Percentiles rank a stretch among this genome's conserved stretches.
These are phyloP conservation scores for Thripadectes ignobilis DNA, from an alignment of 2,797 vertebrate genomes.

Conservation along the genomic window DNA sequence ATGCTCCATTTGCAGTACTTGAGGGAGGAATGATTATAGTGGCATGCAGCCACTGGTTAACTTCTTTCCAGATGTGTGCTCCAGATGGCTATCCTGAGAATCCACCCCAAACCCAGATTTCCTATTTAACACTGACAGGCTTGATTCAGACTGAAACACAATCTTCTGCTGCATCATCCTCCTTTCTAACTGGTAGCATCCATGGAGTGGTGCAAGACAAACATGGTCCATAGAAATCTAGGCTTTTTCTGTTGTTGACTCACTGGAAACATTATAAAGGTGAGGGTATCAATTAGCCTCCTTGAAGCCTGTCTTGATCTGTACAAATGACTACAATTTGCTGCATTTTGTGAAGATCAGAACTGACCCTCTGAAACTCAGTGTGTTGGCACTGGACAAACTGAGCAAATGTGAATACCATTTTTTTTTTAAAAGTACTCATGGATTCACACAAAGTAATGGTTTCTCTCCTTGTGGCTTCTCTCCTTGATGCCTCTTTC, in stretches of 20 bases:
- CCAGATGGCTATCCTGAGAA: conserved; percentile 51
- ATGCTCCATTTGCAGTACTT: conserved; percentile 55
- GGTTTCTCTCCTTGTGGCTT: background rate
- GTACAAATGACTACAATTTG: background rate
- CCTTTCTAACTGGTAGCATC: background rate
- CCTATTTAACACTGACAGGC: background rate
- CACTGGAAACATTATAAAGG: background rate
- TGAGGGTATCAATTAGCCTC: background rate
- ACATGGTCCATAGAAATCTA: background rate
- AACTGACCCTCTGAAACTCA: background rate
- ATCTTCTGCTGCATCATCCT: background rate
- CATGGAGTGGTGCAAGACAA: background rate
- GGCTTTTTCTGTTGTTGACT: background rate
- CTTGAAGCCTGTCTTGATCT: background rate
- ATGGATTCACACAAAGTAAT: background rate
- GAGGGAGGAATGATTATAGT: conserved; percentile 50
- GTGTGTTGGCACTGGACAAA: background rate
- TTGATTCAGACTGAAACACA: conserved; percentile 18
- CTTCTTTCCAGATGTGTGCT: conserved; percentile 60
- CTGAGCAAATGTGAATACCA: background rate
- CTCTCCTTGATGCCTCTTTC: background rate
- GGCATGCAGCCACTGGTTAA: conserved; percentile 48
- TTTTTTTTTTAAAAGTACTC: background rate
- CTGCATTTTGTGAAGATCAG: background rate
- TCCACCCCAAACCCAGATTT: conserved; percentile 1